Evolutionary conservation across 2,113 vertebrate species (phyloP).

Genomic region (Malurus elegans): DNA sequence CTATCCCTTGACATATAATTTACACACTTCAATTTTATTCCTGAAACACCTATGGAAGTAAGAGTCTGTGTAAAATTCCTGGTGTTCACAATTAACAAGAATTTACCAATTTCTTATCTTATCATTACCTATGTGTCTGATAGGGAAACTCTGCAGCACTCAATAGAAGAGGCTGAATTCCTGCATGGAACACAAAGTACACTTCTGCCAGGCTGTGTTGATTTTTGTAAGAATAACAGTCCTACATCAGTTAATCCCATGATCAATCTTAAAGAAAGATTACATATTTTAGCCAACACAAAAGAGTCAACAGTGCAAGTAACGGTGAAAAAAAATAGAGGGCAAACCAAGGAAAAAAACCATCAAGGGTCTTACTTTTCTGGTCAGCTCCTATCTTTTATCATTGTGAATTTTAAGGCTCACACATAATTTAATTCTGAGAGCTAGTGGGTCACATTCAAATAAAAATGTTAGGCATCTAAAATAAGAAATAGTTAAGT

Average conservation of each 20-base stretch:
- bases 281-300: neutral
- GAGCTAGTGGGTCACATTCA: neutral
- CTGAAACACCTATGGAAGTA: neutral
- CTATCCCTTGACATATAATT: neutral
- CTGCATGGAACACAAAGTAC: neutral
- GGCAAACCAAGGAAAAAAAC: neutral
- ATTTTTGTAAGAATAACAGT: neutral
- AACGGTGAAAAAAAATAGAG: neutral
- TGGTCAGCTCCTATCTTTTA: neutral
- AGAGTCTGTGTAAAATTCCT: neutral
- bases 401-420: neutral
- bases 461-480: neutral
- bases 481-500: neutral
- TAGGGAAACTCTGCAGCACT: neutral
- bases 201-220: neutral
- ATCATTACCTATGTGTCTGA: neutral
- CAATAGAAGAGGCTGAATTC: neutral
- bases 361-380: neutral
- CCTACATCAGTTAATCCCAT: neutral
- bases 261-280: neutral
- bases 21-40: neutral
- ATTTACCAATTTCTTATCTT: neutral
- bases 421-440: neutral
- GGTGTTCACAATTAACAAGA: neutral
- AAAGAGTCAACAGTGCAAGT: neutral